A percentile compares a stretch with the other conserved stretches of the same genome.
Evolutionary conservation across 2,797 vertebrate species (phyloP).

Genomic region (Acanthurus leucopareius): DNA sequence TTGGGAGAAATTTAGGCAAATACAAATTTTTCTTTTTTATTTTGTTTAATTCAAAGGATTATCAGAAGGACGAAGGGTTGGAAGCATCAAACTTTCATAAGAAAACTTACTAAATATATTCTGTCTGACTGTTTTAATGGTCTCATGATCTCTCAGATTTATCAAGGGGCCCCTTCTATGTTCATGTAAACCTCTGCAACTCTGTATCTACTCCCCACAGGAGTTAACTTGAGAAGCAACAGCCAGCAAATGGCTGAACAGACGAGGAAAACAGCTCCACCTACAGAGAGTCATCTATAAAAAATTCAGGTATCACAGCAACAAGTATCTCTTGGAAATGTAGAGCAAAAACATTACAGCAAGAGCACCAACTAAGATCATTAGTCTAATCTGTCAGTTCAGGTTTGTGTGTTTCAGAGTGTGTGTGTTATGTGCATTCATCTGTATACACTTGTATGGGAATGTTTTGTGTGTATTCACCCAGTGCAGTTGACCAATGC

Average conservation of each 20-base stretch:
- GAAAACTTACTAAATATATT: background rate
- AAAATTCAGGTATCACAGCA: slow-evolving; percentile 7
- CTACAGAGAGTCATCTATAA: slow-evolving; percentile 22
- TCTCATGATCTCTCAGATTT: background rate
- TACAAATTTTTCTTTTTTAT: background rate
- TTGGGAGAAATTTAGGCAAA: background rate
- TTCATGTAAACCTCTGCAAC: slow-evolving; percentile 8
- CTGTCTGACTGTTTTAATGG: background rate
- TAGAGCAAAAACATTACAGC: slow-evolving; percentile 1
- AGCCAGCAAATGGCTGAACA: slow-evolving; percentile 3
- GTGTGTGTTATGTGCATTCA: slow-evolving; percentile 4
- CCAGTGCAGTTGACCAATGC: slow-evolving; percentile 95
- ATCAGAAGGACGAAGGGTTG: too few relatives aligned
- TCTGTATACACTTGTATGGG: slow-evolving; percentile 2
- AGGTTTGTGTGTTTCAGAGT: background rate
- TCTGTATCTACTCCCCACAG: background rate
- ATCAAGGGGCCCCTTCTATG: background rate
- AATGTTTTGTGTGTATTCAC: slow-evolving; percentile 84
- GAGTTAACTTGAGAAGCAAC: background rate
- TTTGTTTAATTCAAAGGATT: background rate
- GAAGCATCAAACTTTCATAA: background rate
- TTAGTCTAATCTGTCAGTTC: background rate
- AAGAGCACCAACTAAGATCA: background rate
- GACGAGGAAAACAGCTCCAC: slow-evolving; percentile 52
- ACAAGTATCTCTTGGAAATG: slow-evolving; percentile 30